These are phyloP conservation scores for Monopis laevigella DNA, from an alignment of 2,888 invertebrate genomes.

Conservation along the genomic window DNA sequence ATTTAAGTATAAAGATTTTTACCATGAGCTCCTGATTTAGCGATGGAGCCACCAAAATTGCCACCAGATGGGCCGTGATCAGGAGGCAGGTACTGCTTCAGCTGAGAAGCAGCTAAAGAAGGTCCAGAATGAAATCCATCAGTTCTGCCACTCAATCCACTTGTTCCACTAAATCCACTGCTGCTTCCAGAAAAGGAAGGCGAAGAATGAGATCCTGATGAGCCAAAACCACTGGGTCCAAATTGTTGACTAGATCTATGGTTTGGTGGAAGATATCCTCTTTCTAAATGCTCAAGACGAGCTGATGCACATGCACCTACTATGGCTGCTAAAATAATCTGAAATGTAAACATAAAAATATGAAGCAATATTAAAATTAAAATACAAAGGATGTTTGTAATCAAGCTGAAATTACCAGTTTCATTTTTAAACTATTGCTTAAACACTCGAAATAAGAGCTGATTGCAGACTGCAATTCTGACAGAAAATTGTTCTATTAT, in stretches of 20 bases:
- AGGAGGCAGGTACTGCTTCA: conserved; percentile 54
- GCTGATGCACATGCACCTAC: conserved; percentile 43
- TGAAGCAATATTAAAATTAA: too few relatives aligned
- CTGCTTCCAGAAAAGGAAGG: background rate
- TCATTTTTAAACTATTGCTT: conserved; percentile 5
- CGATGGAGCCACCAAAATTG: conserved; percentile 7
- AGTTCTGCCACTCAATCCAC: background rate
- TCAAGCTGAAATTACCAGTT: conserved; percentile 7
- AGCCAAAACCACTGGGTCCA: conserved; percentile 9
- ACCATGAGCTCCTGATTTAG: conserved; percentile 1
- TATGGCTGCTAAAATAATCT: conserved; percentile 47
- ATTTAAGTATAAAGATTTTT: too few relatives aligned
- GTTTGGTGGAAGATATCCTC: conserved; percentile 48
- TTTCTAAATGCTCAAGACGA: conserved; percentile 50
- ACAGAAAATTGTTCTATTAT: conserved; percentile 4
- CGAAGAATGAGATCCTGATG: conserved; percentile 16
- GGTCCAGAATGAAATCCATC: conserved; percentile 18
- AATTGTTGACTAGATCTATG: conserved; percentile 20
- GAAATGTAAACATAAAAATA: conserved; percentile 16
- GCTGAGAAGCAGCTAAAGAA: conserved; percentile 33
- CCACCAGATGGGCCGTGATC: conserved; percentile 31
- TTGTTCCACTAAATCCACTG: background rate
- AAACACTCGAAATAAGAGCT: conserved; percentile 5
- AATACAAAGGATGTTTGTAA: background rate
- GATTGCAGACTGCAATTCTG: conserved; percentile 1